Percentiles rank a stretch among this genome's conserved stretches.
Evolutionary conservation across 2,888 invertebrate species (phyloP).

Genomic region (Ophion obscuratus): DNA sequence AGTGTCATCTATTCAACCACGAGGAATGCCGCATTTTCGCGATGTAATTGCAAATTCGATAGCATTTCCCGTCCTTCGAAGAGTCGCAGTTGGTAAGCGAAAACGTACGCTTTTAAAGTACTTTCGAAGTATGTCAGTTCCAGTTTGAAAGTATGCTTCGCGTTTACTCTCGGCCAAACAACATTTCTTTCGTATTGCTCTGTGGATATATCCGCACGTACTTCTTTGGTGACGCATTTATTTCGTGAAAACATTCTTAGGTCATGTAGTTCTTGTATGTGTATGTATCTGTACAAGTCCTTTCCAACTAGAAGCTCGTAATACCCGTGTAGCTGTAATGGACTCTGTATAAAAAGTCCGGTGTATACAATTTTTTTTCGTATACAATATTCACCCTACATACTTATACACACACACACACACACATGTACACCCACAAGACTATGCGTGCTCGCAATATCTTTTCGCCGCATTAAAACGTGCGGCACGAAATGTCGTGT

Average conservation of each 20-base stretch:
- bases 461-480: slow-evolving; percentile 76
- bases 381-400: not conserved
- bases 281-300: slow-evolving; percentile 17
- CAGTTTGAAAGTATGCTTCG: not conserved
- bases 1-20: not conserved
- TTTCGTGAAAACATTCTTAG: slow-evolving; percentile 25
- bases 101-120: slow-evolving; percentile 3
- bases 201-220: not conserved
- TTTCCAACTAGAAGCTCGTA: not conserved
- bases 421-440: not conserved
- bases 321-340: not conserved
- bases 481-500: slow-evolving; percentile 79
- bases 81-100: not conserved
- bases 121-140: not conserved
- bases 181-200: not conserved
- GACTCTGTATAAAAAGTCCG: slow-evolving; percentile 7
- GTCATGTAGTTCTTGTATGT: not conserved
- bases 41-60: not conserved
- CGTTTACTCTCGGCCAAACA: not conserved
- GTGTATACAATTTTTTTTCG: slow-evolving; percentile 9
- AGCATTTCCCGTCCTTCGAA: not conserved
- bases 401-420: not conserved
- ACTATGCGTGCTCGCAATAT: slow-evolving; percentile 76
- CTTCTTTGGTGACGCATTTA: slow-evolving; percentile 23
- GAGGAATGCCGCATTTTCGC: not conserved